Conservation (phyloP, 2,113 vertebrate genomes). For the Miniopterus natalensis region DNA sequence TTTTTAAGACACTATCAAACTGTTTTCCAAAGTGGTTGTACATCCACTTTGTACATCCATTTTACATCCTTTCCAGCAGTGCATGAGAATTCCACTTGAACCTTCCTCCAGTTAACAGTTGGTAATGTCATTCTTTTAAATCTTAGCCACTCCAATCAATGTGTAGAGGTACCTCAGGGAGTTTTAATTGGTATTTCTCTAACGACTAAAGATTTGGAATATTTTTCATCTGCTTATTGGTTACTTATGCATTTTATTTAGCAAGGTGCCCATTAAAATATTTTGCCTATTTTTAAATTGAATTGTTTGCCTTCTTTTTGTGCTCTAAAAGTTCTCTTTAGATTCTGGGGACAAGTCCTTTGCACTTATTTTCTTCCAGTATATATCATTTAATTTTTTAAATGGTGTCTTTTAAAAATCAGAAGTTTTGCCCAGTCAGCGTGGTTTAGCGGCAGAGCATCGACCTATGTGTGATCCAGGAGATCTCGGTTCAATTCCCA, state of each 20-base stretch:
- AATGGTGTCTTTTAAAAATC: background rate
- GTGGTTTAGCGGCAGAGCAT: too few species aligned
- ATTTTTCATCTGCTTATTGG: constrained; percentile 9
- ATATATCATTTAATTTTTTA: background rate
- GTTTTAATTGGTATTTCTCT: background rate
- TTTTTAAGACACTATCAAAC: background rate
- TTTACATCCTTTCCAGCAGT: background rate
- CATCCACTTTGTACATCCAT: background rate
- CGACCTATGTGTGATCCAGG: too few species aligned
- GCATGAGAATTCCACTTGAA: background rate
- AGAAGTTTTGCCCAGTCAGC: background rate
- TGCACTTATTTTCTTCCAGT: background rate
- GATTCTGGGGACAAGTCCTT: background rate
- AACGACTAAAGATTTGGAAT: background rate
- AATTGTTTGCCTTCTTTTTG: background rate
- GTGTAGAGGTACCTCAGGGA: background rate
- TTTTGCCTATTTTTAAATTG: background rate
- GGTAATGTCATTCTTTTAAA: background rate
- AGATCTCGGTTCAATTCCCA: too few species aligned
- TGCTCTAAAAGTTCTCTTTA: background rate
- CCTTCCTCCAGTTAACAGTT: background rate
- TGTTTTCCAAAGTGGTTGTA: background rate
- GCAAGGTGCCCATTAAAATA: background rate
- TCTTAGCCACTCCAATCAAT: background rate
- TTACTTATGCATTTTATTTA: background rate